phyloP scores from a whole-genome alignment of 1,140 invertebrate genomes.

The Drosophila auraria region DNA sequence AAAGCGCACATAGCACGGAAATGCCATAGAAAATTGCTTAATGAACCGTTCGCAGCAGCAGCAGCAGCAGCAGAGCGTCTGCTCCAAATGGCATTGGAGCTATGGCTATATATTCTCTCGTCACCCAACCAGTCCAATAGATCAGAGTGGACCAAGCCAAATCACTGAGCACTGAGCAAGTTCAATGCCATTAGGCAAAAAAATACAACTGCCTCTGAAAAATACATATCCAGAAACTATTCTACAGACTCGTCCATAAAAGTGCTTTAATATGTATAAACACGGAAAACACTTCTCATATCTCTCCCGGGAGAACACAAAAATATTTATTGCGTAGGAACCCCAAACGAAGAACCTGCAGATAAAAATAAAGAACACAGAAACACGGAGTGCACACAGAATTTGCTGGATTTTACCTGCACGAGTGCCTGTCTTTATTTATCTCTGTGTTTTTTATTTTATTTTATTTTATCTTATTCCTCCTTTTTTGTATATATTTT shows the following conservation, averaged over 20 bases:
- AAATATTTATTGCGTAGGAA: conserved; percentile 76
- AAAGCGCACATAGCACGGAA: conserved; percentile 59
- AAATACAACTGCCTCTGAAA: conserved; percentile 14
- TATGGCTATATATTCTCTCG: conserved; percentile 37
- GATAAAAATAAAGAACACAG: conserved; percentile 8
- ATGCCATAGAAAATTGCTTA: conserved; percentile 78
- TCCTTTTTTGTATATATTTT: conserved; percentile 15
- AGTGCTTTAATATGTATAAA: conserved; percentile 59
- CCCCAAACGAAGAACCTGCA: not conserved
- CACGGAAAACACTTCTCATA: conserved; percentile 30
- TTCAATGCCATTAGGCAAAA: conserved; percentile 66
- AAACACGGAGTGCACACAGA: conserved; percentile 43
- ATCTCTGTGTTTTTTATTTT: conserved; percentile 7
- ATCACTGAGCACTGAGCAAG: conserved; percentile 41
- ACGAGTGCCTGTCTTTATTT: conserved; percentile 25
- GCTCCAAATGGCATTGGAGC: conserved; percentile 65
- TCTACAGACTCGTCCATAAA: conserved; percentile 25
- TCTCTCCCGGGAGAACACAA: conserved; percentile 12
- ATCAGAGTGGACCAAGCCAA: conserved; percentile 43
- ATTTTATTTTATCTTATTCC: conserved; percentile 8
- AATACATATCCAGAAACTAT: conserved; percentile 13
- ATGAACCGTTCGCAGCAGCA: conserved; percentile 66
- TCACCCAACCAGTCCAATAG: conserved; percentile 53
- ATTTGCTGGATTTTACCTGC: conserved; percentile 34
- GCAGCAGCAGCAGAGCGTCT: conserved; percentile 50